Percentiles rank a stretch among this genome's conserved stretches.
phyloP scores from a whole-genome alignment of 2,888 invertebrate genomes.

The Hyppa rectilinea region DNA sequence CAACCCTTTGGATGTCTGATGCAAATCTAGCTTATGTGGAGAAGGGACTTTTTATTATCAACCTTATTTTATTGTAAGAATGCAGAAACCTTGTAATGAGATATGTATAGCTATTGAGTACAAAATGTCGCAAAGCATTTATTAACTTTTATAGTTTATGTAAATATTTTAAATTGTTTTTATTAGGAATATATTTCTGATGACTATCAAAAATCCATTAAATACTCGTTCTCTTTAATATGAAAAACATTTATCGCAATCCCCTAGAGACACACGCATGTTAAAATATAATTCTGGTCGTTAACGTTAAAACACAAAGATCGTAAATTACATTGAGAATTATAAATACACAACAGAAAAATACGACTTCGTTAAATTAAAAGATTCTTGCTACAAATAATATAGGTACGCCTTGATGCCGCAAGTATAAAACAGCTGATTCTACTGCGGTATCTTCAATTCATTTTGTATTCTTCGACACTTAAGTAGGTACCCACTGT shows the following conservation, averaged over 20 bases:
- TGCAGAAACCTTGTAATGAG: constrained; percentile 25
- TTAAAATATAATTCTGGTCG: constrained; percentile 19
- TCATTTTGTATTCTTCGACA: not conserved
- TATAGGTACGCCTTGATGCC: not conserved
- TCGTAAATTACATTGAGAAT: constrained; percentile 19
- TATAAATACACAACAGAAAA: constrained; percentile 13
- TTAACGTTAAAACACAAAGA: constrained; percentile 2
- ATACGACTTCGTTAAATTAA: constrained; percentile 12
- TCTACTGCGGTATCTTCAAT: not conserved
- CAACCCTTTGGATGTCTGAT: constrained; percentile 47
- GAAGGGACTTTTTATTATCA: constrained; percentile 42
- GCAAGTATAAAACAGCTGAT: constrained; percentile 17
- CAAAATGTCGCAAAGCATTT: not conserved
- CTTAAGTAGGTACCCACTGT: not conserved
- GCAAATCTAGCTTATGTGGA: constrained; percentile 32
- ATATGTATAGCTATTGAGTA: constrained; percentile 17
- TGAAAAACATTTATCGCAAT: not conserved
- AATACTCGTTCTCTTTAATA: not conserved
- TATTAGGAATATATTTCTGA: constrained; percentile 8
- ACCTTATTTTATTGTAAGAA: constrained; percentile 20
- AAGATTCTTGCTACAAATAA: not conserved
- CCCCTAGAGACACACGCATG: not conserved
- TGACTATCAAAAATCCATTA: not conserved
- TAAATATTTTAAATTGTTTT: constrained; percentile 11
- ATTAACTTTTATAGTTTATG: not conserved